phyloP scores from a whole-genome alignment of 2,888 invertebrate genomes.

The Pharmacophagus antenor region DNA sequence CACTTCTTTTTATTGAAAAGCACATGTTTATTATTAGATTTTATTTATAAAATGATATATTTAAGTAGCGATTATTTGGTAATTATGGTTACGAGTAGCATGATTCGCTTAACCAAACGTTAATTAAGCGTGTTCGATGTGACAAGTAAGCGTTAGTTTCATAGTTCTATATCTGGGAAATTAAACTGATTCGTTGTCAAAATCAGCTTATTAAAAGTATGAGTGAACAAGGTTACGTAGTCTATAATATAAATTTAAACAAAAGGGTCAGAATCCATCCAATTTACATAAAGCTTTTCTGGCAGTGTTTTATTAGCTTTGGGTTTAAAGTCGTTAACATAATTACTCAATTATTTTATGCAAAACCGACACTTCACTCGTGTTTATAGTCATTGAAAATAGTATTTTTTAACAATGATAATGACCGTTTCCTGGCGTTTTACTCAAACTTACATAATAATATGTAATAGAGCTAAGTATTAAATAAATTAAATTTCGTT shows the following conservation, averaged over 20 bases:
- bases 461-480: no score
- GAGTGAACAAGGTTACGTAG: neutral
- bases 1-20: no score
- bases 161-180: neutral
- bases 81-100: neutral
- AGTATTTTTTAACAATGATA: neutral
- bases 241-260: neutral
- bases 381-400: conserved; percentile 1
- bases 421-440: no score
- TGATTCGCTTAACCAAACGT: neutral
- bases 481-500: neutral
- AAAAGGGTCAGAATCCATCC: conserved; percentile 7
- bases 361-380: neutral
- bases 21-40: no score
- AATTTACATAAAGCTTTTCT: conserved; percentile 11
- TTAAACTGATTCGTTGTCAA: neutral
- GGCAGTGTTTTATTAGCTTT: conserved; percentile 7
- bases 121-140: no score
- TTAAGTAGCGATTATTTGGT: neutral
- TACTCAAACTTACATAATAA: no score
- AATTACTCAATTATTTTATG: conserved; percentile 11
- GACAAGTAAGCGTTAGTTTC: neutral
- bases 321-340: conserved; percentile 8
- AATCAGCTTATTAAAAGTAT: neutral
- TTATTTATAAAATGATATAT: no score